Evolutionary conservation across 2,888 invertebrate genomes (phyloP), one percentile per base, ranked within the genome.

Genomic region (Eupithecia subfuscata): DNA sequence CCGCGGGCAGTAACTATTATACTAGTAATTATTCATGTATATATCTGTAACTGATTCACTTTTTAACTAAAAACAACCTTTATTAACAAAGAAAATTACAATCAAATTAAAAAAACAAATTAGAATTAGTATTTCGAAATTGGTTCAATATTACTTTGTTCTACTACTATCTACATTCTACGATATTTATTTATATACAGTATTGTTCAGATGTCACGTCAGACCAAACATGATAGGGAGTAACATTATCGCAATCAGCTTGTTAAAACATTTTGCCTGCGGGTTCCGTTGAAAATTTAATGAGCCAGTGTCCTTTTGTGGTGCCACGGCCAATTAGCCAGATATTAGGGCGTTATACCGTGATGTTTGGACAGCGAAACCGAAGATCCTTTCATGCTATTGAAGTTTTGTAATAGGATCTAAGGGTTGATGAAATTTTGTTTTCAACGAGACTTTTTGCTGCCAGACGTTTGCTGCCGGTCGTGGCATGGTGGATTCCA

Each of bases 231-330:
- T 12, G 69, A 82, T 81, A 75, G 80, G 87, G 92, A 91, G 89
- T 92, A 85, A 81, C 78, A 80, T 92, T 92, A 88, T 92, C 84
- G 79, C 82, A 87, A 89, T 88, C 87, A 88, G 88, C 85, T 84
- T 83, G 84, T 81, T 84, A 85, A 52, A 83, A 82, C 81, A 84
- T 85, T 43, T 83, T 82, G 87, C 89, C 89, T 81, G 75, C 80
- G 85, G 88, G 87, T 84, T 80, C 82, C 82, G 84, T 85, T 92
- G 86, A 90, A 91, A 92, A 87, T 91, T 90, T 93, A 93, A 92
- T 91, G 91, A 92, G 89, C 83, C 81, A 79, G 84, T 81, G 25
- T 56, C 56, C 84, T 87, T 88, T 88, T 89, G 90, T 87, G 89
- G 87, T 75, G 82, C 81, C 84, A 85, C 81, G 87, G 84, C 89